Conservation (phyloP, 1,140 invertebrate species). For the Drosophila kohkoa region DNA sequence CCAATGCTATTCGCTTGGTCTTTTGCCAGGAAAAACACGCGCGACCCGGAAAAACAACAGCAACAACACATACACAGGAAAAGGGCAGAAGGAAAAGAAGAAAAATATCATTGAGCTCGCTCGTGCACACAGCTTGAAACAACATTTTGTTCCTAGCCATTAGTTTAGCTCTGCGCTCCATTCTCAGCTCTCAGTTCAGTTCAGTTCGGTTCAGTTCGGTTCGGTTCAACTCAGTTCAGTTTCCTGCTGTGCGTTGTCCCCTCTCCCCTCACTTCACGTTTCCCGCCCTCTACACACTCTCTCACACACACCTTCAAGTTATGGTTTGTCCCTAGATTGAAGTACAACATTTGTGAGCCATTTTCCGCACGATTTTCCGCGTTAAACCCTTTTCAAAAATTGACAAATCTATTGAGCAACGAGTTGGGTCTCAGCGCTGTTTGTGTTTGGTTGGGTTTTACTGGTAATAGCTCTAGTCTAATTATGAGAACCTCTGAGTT, state of each 20-base stretch:
- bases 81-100: conserved; percentile 33
- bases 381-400: conserved; percentile 50
- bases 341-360: conserved; percentile 34
- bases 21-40: conserved; percentile 42
- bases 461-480: conserved; percentile 22
- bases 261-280: too few relatives aligned
- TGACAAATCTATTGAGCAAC: conserved; percentile 44
- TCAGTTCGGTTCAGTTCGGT: conserved; percentile 22
- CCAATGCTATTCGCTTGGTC: conserved; percentile 6
- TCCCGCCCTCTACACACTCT: background rate
- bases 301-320: conserved; percentile 33
- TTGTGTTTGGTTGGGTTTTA: background rate
- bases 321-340: background rate
- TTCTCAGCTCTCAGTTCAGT: conserved; percentile 44
- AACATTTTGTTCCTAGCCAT: conserved; percentile 77
- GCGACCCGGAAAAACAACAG: conserved; percentile 17
- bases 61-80: conserved; percentile 26
- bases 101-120: conserved; percentile 75
- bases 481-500: conserved; percentile 45
- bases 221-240: conserved; percentile 18
- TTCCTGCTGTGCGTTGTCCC: conserved; percentile 56
- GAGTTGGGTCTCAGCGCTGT: background rate
- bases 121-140: conserved; percentile 82
- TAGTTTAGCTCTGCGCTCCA: conserved; percentile 66
- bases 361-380: conserved; percentile 72